Conservation (phyloP, 2,797 vertebrate species). For the Pseudopleuronectes americanus region DNA sequence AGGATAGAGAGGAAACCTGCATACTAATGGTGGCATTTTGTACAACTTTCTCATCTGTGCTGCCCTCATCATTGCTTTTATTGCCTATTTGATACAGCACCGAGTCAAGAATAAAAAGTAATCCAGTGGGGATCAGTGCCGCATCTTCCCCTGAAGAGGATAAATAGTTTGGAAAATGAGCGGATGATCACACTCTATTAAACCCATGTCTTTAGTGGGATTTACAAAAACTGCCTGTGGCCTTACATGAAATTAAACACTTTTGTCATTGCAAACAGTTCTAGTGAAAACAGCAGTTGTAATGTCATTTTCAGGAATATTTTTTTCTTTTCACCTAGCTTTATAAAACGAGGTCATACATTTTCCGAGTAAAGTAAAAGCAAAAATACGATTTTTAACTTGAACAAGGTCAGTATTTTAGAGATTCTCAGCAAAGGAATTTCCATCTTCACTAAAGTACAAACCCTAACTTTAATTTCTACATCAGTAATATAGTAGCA, state of each 20-base stretch:
- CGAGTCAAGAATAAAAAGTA: slow-evolving; percentile 17
- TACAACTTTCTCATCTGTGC: slow-evolving; percentile 1
- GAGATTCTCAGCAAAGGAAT: neutral
- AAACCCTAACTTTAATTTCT: neutral
- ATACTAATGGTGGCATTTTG: neutral
- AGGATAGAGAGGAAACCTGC: neutral
- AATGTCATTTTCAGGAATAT: neutral
- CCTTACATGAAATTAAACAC: neutral
- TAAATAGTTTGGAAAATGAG: slow-evolving; percentile 13
- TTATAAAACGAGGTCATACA: neutral
- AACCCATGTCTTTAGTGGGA: slow-evolving; percentile 9
- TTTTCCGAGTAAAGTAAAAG: neutral
- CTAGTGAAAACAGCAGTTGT: neutral
- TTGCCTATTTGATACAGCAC: neutral
- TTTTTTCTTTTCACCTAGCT: neutral
- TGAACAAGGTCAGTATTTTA: neutral
- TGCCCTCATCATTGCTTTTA: neutral
- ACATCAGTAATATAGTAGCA: neutral
- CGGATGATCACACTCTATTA: slow-evolving; percentile 25
- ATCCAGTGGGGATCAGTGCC: slow-evolving; percentile 41
- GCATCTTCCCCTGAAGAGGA: slow-evolving; percentile 9
- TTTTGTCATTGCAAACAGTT: neutral
- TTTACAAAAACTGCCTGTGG: neutral
- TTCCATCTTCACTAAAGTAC: neutral
- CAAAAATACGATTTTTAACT: neutral